Evolutionary conservation across 2,888 invertebrate species (phyloP), one percentile per base, ranked within the genome.

Genomic region (Dynastes maya): DNA sequence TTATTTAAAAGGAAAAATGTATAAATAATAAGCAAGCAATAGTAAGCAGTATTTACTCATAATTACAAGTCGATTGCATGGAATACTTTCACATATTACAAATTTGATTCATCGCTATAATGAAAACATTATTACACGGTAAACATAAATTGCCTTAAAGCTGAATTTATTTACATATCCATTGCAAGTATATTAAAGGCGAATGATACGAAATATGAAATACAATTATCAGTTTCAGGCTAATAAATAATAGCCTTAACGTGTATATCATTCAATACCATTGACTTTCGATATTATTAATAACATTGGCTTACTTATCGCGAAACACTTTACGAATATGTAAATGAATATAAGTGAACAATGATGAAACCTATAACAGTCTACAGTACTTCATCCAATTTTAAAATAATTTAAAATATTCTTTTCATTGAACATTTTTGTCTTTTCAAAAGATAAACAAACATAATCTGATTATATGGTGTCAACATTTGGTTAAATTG

Each of bases 91-190:
- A 61, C 70, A 22, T 37, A 70, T 77, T 77, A 77, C 55, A 27
- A 61, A 63, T 77, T 77, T 77, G 77, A 77, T 77, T 45, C 68
- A 68, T 70, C 55, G 45, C 49, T 61, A 58, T 77, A 77, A 77
- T 77, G 77, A 77, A 77, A 77, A 77, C 70, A 70, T 77, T 77
- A 77, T 77, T 77, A 77, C 37, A 49, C 27, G 58, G 70, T 70
- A 70, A 70, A 45, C 45, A 58, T 58, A 58, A 61, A 70, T 32
- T 32, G 32, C 68, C 77, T 45, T 5, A 53, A 70, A 61, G 77
- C 64, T 55, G 37, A 53, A 32, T 77, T 55, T 70, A 68, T 77
- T 70, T 77, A 70, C 70, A 77, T 77, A 71, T 71, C 53, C 53
- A 32, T 55, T 55, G 70, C 70, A 65, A 65, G 45, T 45, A 8